Evolutionary conservation across 2,113 vertebrate species (phyloP).

Genomic region (Lichenostomus cassidix): DNA sequence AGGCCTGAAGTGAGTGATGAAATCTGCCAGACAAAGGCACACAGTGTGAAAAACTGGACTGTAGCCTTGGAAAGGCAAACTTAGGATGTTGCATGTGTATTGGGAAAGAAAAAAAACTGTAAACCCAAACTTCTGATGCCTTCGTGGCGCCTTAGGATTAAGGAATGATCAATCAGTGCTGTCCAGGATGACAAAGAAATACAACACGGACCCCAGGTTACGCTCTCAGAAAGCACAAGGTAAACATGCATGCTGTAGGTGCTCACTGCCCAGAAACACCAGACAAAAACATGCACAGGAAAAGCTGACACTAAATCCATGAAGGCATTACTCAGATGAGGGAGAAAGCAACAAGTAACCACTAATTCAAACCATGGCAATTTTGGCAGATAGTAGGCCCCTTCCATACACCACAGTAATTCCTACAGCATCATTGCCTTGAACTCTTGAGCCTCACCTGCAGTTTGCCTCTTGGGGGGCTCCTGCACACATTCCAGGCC

Average conservation of each 20-base stretch:
- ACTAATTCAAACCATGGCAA: background rate
- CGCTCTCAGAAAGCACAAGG: background rate
- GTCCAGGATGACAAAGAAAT: background rate
- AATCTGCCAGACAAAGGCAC: background rate
- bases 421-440: background rate
- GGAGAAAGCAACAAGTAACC: background rate
- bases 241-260: background rate
- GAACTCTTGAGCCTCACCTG: background rate
- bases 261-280: background rate
- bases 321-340: background rate
- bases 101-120: background rate
- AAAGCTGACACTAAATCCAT: background rate
- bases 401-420: background rate
- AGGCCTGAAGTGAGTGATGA: background rate
- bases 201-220: background rate
- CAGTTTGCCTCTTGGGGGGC: background rate
- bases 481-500: background rate
- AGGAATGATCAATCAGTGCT: rapidly evolving
- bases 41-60: background rate
- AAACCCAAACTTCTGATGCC: background rate
- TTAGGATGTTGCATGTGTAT: background rate
- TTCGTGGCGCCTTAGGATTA: background rate
- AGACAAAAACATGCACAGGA: rapidly evolving
- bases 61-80: background rate
- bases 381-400: background rate